Conservation (phyloP, 1,140 invertebrate genomes). For the Brachionus asplanchnoidis region DNA sequence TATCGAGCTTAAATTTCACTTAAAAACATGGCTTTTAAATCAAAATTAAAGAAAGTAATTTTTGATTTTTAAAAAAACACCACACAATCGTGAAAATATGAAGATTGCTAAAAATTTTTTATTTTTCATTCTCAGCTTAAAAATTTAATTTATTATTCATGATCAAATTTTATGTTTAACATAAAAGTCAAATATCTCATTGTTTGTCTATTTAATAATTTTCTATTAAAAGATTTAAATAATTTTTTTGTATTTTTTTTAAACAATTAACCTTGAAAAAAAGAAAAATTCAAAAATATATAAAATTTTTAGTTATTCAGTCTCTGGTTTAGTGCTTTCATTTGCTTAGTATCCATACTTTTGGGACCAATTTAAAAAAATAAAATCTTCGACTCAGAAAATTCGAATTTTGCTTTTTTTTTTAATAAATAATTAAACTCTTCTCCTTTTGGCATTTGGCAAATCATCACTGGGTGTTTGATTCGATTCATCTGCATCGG, state of each 20-base stretch:
- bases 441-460: constrained; percentile 19
- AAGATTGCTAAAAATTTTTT: too few relatives aligned
- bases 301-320: neutral
- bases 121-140: neutral
- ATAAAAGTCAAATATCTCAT: neutral
- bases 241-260: neutral
- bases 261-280: neutral
- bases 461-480: neutral
- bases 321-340: neutral
- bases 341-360: neutral
- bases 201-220: neutral
- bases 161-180: neutral
- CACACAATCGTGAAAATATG: too few relatives aligned
- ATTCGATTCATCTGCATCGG: neutral
- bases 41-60: neutral
- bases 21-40: too few relatives aligned
- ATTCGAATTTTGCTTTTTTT: neutral
- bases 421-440: constrained; percentile 12
- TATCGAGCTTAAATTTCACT: too few relatives aligned
- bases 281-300: neutral
- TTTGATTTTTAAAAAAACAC: neutral
- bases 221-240: constrained; percentile 6
- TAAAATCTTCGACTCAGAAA: neutral
- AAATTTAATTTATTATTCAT: neutral
- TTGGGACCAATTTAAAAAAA: neutral